Conservation (phyloP, 2,888 invertebrate genomes). For the Panzeria rudis region DNA sequence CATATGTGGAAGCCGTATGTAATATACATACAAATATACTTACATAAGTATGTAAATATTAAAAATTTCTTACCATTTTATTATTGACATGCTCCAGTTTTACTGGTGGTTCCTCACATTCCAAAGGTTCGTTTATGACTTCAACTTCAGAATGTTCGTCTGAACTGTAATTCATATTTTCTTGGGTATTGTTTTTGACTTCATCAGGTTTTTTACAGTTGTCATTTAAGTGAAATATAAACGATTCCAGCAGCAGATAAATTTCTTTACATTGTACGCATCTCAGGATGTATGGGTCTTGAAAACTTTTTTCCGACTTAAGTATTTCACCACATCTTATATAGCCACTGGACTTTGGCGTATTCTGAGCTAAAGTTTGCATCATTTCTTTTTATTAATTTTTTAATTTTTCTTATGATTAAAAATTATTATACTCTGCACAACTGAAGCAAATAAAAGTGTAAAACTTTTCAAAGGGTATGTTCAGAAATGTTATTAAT, state of each 20-base stretch:
- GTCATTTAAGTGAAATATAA: conserved; percentile 54
- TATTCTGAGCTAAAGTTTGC: conserved; percentile 22
- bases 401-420: neutral
- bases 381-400: conserved; percentile 1
- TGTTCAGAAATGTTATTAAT: conserved; percentile 31
- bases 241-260: conserved; percentile 58
- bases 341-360: conserved; percentile 41
- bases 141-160: conserved; percentile 30
- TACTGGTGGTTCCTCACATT: conserved; percentile 41
- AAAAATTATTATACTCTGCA: neutral
- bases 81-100: no score
- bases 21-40: no score
- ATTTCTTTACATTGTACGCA: conserved; percentile 59
- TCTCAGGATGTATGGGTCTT: conserved; percentile 47
- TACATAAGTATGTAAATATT: no score
- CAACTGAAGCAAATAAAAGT: conserved; percentile 9
- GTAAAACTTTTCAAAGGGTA: conserved; percentile 2
- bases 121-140: conserved; percentile 26
- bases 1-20: no score
- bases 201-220: conserved; percentile 22
- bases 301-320: conserved; percentile 40
- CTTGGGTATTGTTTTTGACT: neutral
- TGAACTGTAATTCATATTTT: neutral
- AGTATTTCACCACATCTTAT: conserved; percentile 61
- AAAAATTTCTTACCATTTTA: no score